Conservation (phyloP, 1,140 invertebrate genomes). For the Druon quercuslanigerum region DNA sequence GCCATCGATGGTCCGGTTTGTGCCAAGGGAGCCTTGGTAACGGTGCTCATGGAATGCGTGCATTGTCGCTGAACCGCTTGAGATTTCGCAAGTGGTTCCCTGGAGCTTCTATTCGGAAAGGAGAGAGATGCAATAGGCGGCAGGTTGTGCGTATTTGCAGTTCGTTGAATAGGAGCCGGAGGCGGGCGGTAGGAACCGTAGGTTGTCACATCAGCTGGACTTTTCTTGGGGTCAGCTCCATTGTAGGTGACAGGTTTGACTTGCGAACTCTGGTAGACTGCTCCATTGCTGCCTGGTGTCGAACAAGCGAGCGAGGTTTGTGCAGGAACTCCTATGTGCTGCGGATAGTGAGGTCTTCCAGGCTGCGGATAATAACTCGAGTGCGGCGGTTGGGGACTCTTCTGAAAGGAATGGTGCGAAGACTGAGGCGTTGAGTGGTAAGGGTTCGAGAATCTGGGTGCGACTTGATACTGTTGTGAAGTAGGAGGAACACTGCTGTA, state of each 20-base stretch:
- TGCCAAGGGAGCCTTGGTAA: constrained; percentile 42
- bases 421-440: constrained; percentile 60
- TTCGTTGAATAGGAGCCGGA: constrained; percentile 44
- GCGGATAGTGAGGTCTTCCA: constrained; percentile 33
- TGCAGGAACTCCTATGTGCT: constrained; percentile 26
- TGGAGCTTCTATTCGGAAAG: constrained; percentile 67
- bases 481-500: constrained; percentile 52
- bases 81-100: constrained; percentile 59
- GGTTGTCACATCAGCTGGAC: constrained; percentile 38
- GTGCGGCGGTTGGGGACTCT: constrained; percentile 48
- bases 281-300: constrained; percentile 3
- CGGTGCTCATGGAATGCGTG: constrained; percentile 36
- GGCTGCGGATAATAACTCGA: constrained; percentile 46
- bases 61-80: constrained; percentile 58
- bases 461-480: constrained; percentile 60
- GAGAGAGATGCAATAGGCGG: constrained; percentile 75
- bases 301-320: constrained; percentile 27
- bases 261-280: constrained; percentile 45
- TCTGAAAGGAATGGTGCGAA: constrained; percentile 71
- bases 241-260: constrained; percentile 61
- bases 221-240: constrained; percentile 60
- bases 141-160: constrained; percentile 73
- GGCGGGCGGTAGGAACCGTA: constrained; percentile 52
- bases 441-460: constrained; percentile 56
- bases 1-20: constrained; percentile 36